Percentiles rank a stretch among this genome's conserved stretches.
Conservation (phyloP, 2,113 vertebrate genomes). For the Rhabdornis inornatus region DNA sequence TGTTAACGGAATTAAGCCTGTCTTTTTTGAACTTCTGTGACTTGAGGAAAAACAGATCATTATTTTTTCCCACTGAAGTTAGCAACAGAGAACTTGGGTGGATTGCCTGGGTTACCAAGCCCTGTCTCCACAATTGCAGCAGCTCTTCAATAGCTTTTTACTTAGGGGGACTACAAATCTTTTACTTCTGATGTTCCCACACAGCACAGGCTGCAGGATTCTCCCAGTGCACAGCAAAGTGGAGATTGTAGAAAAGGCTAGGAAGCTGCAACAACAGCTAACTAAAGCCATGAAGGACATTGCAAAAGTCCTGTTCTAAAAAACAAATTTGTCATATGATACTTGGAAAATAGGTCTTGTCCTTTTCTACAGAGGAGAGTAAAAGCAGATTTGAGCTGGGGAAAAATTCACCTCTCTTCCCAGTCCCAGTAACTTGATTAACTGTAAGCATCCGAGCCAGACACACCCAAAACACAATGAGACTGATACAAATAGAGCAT, state of each 20-base stretch:
- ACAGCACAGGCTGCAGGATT: not conserved
- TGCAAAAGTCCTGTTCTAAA: not conserved
- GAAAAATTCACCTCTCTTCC: not conserved
- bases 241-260: not conserved
- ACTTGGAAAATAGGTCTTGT: not conserved
- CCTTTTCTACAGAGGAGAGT: not conserved
- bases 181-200: not conserved
- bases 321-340: not conserved
- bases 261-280: not conserved
- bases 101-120: not conserved
- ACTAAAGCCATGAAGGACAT: not conserved
- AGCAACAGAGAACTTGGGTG: not conserved
- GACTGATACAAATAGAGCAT: not conserved
- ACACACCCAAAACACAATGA: conserved; percentile 21
- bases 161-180: not conserved
- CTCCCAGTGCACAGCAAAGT: not conserved
- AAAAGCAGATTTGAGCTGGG: not conserved
- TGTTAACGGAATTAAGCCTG: not conserved
- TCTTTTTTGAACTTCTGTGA: not conserved
- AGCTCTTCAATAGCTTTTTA: conserved; percentile 14
- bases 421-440: not conserved
- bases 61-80: not conserved
- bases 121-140: not conserved
- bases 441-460: not conserved
- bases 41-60: not conserved